phyloP scores from a whole-genome alignment of 1,140 invertebrate genomes.

The Leptestheria dahalacensis region DNA sequence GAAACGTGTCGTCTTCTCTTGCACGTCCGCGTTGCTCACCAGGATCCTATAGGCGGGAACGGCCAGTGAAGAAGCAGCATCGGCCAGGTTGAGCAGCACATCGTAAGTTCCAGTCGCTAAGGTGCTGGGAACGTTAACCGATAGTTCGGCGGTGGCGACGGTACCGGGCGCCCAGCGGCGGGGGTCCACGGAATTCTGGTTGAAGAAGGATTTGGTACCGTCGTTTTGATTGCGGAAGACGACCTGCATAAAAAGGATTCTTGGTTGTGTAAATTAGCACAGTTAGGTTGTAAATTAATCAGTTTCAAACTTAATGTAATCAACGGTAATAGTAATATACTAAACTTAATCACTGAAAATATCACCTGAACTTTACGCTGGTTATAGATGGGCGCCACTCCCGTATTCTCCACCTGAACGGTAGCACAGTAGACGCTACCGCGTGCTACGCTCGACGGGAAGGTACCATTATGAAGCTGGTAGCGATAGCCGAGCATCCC shows the following conservation, averaged over 20 bases:
- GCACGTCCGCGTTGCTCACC: not conserved
- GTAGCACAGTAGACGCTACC: not conserved
- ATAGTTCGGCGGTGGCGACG: not conserved
- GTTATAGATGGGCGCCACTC: not conserved
- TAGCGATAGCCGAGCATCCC: conserved; percentile 7
- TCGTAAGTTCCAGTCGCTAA: not conserved
- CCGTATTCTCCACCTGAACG: not conserved
- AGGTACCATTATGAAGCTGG: conserved; percentile 2
- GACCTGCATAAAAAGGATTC: too few species aligned
- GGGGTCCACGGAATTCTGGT: not conserved
- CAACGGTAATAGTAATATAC: not conserved
- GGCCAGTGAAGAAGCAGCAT: not conserved
- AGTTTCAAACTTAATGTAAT: not conserved
- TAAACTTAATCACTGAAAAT: not conserved
- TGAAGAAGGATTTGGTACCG: not conserved
- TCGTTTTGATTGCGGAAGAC: not conserved
- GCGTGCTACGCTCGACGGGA: not conserved
- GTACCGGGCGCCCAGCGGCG: too few species aligned
- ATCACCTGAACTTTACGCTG: not conserved
- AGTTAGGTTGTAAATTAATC: not conserved
- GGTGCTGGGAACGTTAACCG: not conserved
- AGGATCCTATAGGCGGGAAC: not conserved
- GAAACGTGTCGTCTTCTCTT: not conserved
- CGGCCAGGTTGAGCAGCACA: not conserved
- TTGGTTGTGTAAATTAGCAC: not conserved